Base-by-base conservation (phyloP, 2,113 vertebrate genomes). In the Pantherophis guttatus region DNA sequence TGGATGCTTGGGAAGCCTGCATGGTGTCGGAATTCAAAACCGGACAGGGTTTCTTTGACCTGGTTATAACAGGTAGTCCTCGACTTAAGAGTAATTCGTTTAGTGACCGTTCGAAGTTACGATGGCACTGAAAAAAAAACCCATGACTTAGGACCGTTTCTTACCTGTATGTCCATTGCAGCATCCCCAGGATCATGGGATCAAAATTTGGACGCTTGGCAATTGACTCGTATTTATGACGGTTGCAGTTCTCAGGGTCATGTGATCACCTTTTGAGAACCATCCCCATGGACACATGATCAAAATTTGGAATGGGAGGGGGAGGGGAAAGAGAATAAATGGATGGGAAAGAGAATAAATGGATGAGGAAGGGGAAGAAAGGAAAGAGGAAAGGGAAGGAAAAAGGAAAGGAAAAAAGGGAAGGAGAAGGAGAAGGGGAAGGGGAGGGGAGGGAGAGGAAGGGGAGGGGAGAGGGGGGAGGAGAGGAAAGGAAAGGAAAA, bases 371-470 rank as follows among this genome's bases (percentile, higher is more conserved):
- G 5, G 21, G 23, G 3, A 62, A 1, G 13, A 8, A 58, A 21
- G 19, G 57, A 55, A 55, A 29, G 8, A 59, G 24, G 2, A 59
- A 59, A 21, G 58, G 23, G 29, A 29, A 4, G 1, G 62, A 1
- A 44, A 44, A 29, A 29, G 23, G 58, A 65, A 1, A 8, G 1
- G 26, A 12, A 8, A 24, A 1, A 8, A 8, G 23, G 7, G 8
- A 59, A 1, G 3, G 9, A 44, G 9, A 8, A 62, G 24, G 15
- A 29, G 13, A 12, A 54, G 53, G 3, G 6, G 21, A 8, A 4
- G 17, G 8, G 1, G 10, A 26, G 10, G 1, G 24, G 4, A 29
- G 1, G 7, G 21, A 2, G 23, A 23, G 23, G 8, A 1, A 7
- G 1, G 23, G 1, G 3, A 4, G 1, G 1, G 39, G 39, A 44